phyloP scores from a whole-genome alignment of 92 coral and sea anemone species.

The Meandrina meandrites region DNA sequence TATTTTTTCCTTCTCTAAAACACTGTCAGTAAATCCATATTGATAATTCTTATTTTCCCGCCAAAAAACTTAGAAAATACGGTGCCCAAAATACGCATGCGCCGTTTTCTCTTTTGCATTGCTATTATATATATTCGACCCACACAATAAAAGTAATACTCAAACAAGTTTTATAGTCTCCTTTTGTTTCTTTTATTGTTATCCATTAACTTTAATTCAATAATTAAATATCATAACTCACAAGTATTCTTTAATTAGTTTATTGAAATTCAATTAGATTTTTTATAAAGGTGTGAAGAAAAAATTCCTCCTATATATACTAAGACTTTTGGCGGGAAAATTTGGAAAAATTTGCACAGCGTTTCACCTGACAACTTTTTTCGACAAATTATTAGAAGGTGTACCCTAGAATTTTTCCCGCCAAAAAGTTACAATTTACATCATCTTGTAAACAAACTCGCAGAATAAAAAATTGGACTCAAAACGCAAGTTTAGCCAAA shows the following conservation, averaged over 20 bases:
- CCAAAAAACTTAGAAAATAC: no score
- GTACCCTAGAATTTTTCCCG: not conserved
- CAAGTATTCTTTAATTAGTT: not conserved
- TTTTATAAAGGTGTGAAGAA: not conserved
- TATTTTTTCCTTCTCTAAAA: not conserved
- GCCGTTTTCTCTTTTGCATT: no score
- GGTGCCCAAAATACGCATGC: no score
- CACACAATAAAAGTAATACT: slow-evolving; percentile 1
- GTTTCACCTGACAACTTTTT: slow-evolving; percentile 6
- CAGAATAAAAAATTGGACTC: not conserved
- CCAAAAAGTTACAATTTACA: not conserved
- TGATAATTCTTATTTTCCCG: no score
- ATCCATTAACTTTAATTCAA: not conserved
- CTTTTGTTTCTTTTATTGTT: not conserved
- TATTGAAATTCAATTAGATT: not conserved
- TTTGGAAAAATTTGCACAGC: slow-evolving; percentile 3
- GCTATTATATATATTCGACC: no score
- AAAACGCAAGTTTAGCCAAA: no score
- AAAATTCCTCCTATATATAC: not conserved
- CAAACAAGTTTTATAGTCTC: not conserved
- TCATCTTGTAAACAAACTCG: not conserved
- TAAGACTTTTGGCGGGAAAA: slow-evolving; percentile 22
- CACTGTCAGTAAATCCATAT: no score
- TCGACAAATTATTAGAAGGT: not conserved
- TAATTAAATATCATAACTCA: not conserved